A percentile compares a stretch with the other conserved stretches of the same genome.
phyloP scores from a whole-genome alignment of 2,888 invertebrate genomes.

The Ophioninae sp. region DNA sequence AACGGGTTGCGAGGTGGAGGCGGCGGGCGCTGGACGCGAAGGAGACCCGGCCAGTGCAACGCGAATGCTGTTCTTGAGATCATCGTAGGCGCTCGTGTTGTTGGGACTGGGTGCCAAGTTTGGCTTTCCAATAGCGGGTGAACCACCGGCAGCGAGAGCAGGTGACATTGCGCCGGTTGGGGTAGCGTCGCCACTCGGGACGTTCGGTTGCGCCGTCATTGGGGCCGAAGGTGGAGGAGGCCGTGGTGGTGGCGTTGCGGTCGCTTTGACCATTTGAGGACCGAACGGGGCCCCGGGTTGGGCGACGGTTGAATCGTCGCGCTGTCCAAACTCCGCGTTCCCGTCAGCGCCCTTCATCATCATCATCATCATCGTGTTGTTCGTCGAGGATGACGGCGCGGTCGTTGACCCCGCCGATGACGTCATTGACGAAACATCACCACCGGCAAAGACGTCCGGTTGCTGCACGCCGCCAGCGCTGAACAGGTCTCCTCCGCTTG shows the following conservation, averaged over 20 bases:
- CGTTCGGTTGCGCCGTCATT: conserved; percentile 74
- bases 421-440: conserved; percentile 77
- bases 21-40: conserved; percentile 75
- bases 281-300: neutral
- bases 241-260: conserved; percentile 81
- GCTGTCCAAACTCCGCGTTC: neutral
- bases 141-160: conserved; percentile 70
- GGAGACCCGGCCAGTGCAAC: conserved; percentile 87
- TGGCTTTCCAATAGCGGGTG: conserved; percentile 80
- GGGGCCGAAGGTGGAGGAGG: conserved; percentile 76
- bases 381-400: conserved; percentile 69
- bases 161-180: conserved; percentile 18
- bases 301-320: neutral
- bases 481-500: conserved; percentile 76
- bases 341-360: neutral
- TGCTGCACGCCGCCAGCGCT: conserved; percentile 73
- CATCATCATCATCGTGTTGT: conserved; percentile 35
- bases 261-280: conserved; percentile 70
- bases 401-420: conserved; percentile 70
- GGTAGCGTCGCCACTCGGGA: neutral
- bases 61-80: conserved; percentile 86
- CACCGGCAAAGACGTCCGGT: conserved; percentile 77
- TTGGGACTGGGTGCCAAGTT: conserved; percentile 81
- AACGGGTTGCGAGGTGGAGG: conserved; percentile 67
- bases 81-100: conserved; percentile 86